These are phyloP conservation scores for Pseudochirops corinnae DNA, from an alignment of 2,797 vertebrate genomes.

Conservation along the genomic window DNA sequence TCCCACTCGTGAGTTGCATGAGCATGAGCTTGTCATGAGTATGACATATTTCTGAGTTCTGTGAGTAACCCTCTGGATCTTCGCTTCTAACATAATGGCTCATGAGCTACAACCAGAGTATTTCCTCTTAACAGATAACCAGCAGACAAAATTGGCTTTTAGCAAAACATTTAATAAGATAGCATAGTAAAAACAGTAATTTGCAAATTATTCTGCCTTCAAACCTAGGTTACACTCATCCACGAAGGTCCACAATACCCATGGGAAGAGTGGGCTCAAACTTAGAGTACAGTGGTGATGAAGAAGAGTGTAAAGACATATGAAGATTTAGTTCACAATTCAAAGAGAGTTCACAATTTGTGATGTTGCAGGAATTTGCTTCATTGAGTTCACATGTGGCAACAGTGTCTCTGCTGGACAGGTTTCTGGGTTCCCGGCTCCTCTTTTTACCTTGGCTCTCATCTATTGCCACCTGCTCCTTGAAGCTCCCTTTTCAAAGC, in stretches of 20 bases:
- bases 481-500: neutral
- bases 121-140: neutral
- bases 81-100: neutral
- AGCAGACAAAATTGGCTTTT: neutral
- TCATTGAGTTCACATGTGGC: neutral
- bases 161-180: neutral
- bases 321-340: too few relatives aligned
- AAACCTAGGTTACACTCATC: neutral
- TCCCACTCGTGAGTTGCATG: neutral
- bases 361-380: neutral
- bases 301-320: neutral
- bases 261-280: too few relatives aligned
- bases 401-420: neutral
- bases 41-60: neutral
- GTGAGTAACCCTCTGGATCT: neutral
- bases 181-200: neutral
- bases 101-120: neutral
- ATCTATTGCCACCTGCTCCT: neutral
- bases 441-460: neutral
- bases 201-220: neutral
- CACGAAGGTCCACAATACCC: too few relatives aligned
- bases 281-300: neutral
- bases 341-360: neutral
- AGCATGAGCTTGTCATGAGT: neutral
- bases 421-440: neutral